phyloP scores from a whole-genome alignment of 2,113 vertebrate genomes.

The Paracanthobrama guichenoti region DNA sequence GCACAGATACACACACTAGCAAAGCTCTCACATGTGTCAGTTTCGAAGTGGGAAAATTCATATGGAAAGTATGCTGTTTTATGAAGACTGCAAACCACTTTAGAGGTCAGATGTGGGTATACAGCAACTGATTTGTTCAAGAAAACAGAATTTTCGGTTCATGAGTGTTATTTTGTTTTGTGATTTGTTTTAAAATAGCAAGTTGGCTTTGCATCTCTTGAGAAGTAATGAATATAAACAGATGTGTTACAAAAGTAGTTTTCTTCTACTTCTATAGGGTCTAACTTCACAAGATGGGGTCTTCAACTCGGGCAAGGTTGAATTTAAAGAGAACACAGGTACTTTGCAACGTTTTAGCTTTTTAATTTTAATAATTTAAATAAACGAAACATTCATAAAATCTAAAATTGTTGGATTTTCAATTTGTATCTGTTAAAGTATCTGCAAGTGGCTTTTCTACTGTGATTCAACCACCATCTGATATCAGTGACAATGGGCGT shows the following conservation, averaged over 20 bases:
- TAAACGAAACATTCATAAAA: background rate
- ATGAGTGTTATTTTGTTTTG: background rate
- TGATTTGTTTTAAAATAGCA: constrained; percentile 14
- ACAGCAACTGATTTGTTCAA: background rate
- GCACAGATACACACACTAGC: background rate
- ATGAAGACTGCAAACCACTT: background rate
- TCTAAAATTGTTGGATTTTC: background rate
- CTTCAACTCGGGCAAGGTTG: background rate
- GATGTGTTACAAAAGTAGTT: background rate
- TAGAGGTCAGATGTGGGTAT: background rate
- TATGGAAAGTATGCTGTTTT: background rate
- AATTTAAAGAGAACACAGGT: constrained; percentile 16
- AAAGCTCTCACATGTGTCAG: background rate
- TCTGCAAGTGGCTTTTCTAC: background rate
- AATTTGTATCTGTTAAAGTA: background rate
- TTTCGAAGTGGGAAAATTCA: background rate
- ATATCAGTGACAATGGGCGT: background rate
- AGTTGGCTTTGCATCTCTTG: background rate
- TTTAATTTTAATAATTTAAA: background rate
- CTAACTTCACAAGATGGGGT: background rate
- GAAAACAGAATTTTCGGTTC: background rate
- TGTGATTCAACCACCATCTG: background rate
- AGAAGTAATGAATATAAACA: background rate
- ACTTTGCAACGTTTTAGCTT: background rate
- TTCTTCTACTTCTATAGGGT: constrained; percentile 14